A percentile compares a stretch with the other conserved stretches of the same genome.
Conservation (phyloP, 2,888 invertebrate genomes). For the Neria commutata region DNA sequence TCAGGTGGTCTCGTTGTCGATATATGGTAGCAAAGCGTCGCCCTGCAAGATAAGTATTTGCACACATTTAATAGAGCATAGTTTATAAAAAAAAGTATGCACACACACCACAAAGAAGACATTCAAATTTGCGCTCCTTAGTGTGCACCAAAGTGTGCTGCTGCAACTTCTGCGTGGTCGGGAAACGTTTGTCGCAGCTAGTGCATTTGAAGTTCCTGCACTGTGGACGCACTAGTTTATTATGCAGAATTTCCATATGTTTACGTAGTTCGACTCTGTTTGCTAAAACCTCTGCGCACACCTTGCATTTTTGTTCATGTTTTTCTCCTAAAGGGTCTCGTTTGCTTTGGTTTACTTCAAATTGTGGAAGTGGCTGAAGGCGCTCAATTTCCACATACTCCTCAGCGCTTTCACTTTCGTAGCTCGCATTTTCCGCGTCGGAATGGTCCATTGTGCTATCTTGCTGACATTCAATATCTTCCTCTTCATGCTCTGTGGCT, state of each 20-base stretch:
- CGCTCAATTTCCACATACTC: not conserved
- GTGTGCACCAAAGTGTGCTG: conserved; percentile 28
- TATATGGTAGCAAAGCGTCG: conserved; percentile 25
- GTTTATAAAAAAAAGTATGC: conserved; percentile 20
- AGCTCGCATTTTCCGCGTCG: not conserved
- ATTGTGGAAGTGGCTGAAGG: too few relatives aligned
- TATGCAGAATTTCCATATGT: not conserved
- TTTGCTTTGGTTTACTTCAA: too few relatives aligned
- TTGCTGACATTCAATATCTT: conserved; percentile 21
- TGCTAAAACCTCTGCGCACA: too few relatives aligned
- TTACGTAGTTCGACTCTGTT: not conserved
- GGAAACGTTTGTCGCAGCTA: conserved; percentile 31
- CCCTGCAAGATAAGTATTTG: conserved; percentile 30
- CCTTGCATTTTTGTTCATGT: too few relatives aligned
- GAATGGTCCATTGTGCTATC: too few relatives aligned
- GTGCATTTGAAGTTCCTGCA: conserved; percentile 24
- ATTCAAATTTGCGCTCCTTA: not conserved
- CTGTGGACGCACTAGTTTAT: not conserved
- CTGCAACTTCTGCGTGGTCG: conserved; percentile 30
- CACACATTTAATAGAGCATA: conserved; percentile 21
- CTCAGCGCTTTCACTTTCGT: not conserved
- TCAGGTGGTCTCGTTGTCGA: conserved; percentile 33
- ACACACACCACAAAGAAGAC: conserved; percentile 12
- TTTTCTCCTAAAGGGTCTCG: too few relatives aligned
- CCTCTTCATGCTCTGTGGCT: conserved; percentile 2